Evolutionary conservation across 2,113 vertebrate genomes (phyloP).

Genomic region (Oreotrochilus melanogaster): DNA sequence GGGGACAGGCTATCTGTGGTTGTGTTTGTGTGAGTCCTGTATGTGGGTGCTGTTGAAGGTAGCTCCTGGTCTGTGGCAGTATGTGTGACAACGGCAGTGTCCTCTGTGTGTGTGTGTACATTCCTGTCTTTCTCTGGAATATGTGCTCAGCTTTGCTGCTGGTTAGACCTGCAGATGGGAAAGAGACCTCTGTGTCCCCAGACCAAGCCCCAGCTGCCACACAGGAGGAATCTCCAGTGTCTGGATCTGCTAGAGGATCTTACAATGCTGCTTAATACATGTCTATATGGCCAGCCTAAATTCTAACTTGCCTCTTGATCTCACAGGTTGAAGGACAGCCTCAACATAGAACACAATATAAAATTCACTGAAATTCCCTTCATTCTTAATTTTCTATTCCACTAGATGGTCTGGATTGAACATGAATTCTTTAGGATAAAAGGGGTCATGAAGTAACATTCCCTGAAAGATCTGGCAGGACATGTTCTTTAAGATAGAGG

Average conservation of each 20-base stretch:
- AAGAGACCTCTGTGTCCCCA: background rate
- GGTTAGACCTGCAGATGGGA: background rate
- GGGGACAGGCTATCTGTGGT: background rate
- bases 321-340: no score
- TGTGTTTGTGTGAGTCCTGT: background rate
- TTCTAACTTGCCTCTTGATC: no score
- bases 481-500: background rate
- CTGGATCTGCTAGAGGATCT: no score
- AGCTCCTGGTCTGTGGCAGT: background rate
- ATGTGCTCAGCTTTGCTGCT: rapidly evolving
- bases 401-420: background rate
- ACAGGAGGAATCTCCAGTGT: no score
- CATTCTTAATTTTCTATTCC: no score
- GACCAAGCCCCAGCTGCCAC: no score
- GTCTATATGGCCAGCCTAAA: no score
- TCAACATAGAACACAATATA: no score
- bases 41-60: background rate
- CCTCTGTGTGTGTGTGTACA: no score
- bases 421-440: background rate
- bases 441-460: background rate
- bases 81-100: background rate
- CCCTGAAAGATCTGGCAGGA: background rate
- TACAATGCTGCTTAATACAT: no score
- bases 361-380: no score
- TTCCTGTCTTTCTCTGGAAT: background rate